A percentile compares a stretch with the other conserved stretches of the same genome.
Evolutionary conservation across 2,888 invertebrate species (phyloP).

Genomic region (Aleiodes leptofemur): DNA sequence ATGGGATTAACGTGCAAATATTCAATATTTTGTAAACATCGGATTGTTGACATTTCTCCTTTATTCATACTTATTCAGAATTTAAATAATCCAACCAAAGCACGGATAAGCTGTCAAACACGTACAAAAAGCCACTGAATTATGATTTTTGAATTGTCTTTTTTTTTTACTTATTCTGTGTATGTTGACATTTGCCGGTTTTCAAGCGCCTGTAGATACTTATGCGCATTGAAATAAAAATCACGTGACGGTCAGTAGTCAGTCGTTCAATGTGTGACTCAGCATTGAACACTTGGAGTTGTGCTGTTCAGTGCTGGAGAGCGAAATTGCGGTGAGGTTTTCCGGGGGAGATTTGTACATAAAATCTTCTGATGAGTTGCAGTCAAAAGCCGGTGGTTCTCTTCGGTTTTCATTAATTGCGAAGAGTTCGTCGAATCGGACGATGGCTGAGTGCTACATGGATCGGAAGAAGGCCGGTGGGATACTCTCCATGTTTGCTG

Average conservation of each 20-base stretch:
- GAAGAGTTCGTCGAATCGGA: not conserved
- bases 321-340: constrained; percentile 16
- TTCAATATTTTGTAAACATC: not conserved
- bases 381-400: not conserved
- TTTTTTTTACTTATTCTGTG: not conserved
- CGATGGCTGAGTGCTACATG: not conserved
- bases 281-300: not conserved
- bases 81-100: constrained; percentile 24
- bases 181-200: not conserved
- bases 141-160: not conserved
- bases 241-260: constrained; percentile 13
- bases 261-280: constrained; percentile 3
- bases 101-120: not conserved
- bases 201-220: constrained; percentile 15
- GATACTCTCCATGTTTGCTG: constrained; percentile 47
- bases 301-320: constrained; percentile 4
- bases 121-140: constrained; percentile 20
- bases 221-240: constrained; percentile 14
- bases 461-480: not conserved
- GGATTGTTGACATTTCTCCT: not conserved
- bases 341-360: constrained; percentile 1
- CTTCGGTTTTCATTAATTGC: not conserved
- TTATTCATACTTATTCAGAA: not conserved
- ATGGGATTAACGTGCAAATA: not conserved
- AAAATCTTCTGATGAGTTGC: not conserved